These are phyloP conservation scores for Lophotriccus pileatus DNA, from an alignment of 2,797 vertebrate species.

Conservation along the genomic window DNA sequence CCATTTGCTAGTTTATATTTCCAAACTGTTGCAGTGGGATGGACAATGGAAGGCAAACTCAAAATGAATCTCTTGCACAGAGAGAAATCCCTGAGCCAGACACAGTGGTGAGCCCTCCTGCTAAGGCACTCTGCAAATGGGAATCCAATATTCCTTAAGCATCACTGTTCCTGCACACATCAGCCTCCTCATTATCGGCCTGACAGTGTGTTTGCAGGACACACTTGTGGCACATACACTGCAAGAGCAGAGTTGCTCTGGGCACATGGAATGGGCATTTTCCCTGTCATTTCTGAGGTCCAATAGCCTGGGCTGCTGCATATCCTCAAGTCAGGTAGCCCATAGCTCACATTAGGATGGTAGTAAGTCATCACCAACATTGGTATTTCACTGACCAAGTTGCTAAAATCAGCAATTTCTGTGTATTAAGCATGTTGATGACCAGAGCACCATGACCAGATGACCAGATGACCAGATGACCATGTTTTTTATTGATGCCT, in stretches of 20 bases:
- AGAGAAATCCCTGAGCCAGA: neutral
- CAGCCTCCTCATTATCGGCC: neutral
- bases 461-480: too few species aligned
- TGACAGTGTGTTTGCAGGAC: neutral
- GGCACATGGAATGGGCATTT: neutral
- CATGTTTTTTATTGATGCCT: neutral
- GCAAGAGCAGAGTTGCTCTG: neutral
- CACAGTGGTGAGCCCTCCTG: neutral
- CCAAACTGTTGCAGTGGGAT: neutral
- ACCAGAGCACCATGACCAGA: neutral
- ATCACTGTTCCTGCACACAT: neutral
- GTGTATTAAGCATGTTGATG: neutral
- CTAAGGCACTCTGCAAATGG: neutral
- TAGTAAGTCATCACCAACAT: neutral
- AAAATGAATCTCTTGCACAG: neutral
- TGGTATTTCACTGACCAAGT: neutral
- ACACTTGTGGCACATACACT: fast-evolving
- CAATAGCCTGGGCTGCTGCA: neutral
- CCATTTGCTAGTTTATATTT: neutral
- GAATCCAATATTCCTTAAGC: neutral
- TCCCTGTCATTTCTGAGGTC: neutral
- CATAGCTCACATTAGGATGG: neutral
- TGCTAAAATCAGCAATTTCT: neutral
- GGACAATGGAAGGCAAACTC: neutral
- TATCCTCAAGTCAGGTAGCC: neutral